Conservation (phyloP, 2,888 invertebrate species). For the Stomorhina lunata region DNA sequence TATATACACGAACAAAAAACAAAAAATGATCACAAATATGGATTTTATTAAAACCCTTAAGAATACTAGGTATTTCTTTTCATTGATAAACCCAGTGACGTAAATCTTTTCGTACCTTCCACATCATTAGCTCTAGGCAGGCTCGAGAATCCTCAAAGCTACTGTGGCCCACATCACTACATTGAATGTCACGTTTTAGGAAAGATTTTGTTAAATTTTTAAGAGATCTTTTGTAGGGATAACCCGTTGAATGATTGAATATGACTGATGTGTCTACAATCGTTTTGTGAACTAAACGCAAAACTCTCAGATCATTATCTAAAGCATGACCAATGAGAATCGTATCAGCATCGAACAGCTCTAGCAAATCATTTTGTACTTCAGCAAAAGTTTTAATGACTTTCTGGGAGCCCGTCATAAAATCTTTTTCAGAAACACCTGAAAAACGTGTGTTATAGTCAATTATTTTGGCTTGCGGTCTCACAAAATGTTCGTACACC, state of each 20-base stretch:
- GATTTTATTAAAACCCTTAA: background rate
- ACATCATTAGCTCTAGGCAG: slow-evolving; percentile 93
- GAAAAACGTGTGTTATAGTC: slow-evolving; percentile 98
- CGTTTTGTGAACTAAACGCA: slow-evolving; percentile 90
- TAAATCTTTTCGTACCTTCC: slow-evolving; percentile 82
- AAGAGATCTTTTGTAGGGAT: slow-evolving; percentile 91
- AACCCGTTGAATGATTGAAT: slow-evolving; percentile 92
- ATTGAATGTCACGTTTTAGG: slow-evolving; percentile 91
- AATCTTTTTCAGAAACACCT: slow-evolving; percentile 88
- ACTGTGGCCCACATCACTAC: slow-evolving; percentile 87
- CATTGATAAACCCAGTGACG: slow-evolving; percentile 51
- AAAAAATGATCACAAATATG: slow-evolving; percentile 44
- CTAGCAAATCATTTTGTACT: slow-evolving; percentile 92
- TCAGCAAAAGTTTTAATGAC: slow-evolving; percentile 86
- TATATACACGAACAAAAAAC: background rate
- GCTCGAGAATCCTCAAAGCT: slow-evolving; percentile 95
- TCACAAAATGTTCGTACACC: slow-evolving; percentile 91
- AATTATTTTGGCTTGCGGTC: slow-evolving; percentile 89
- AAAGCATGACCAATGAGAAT: slow-evolving; percentile 97
- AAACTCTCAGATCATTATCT: slow-evolving; percentile 94
- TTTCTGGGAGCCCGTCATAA: slow-evolving; percentile 82
- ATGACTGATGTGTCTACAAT: slow-evolving; percentile 94
- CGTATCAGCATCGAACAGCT: slow-evolving; percentile 89
- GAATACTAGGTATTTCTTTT: background rate
- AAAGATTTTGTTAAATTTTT: slow-evolving; percentile 87